Evolutionary conservation across 2,797 vertebrate genomes (phyloP), one percentile per base, ranked within the genome.

Genomic region (Eulemur mongoz): DNA sequence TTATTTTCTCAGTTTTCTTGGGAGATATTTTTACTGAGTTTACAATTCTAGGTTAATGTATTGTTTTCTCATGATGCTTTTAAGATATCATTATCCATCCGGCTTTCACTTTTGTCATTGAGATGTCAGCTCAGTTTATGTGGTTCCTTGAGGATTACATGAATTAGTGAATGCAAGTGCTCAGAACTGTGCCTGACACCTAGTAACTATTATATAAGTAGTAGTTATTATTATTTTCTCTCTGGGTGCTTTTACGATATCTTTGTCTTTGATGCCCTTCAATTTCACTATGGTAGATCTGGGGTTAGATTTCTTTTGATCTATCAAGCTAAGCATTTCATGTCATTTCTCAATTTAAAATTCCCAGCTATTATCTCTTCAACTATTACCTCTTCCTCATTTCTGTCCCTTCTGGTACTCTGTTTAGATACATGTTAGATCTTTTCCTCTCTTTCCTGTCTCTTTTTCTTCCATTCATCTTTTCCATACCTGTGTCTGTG

Each of bases 21-120:
- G 54, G 27, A 78, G 63, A 6, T 43, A 67, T 50, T 88, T 81
- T 69, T 43, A n/a, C n/a, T 15, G 30, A 22, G 45, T 84, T 96
- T 48, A 17, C 14, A 38, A 4, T 45, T 78, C 61, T 70, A 63
- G 15, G 1, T 72, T n/a, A 76, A 27, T 27, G 88, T 20, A 65
- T 83, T 32, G 38, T 92, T 63, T 88, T 81, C 40, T 69, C 63
- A 35, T 22, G 2, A 1, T 54, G 22, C 27, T 30, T 76, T 54
- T 40, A 69, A 90, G 15, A 12, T 38, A 20, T 8, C 15, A 13
- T 45, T 94, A 84, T 38, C 45, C 12, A 23, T 9, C 32, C 7
- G 9, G 72, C 45, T 63, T 65, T 57, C 38, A 11, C 45, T 70
- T 61, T 48, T 38, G 52, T 54, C 9, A 2, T 7, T 7, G 15